Evolutionary conservation across 2,888 invertebrate species (phyloP).

Genomic region (Sarcophaga caerulescens): DNA sequence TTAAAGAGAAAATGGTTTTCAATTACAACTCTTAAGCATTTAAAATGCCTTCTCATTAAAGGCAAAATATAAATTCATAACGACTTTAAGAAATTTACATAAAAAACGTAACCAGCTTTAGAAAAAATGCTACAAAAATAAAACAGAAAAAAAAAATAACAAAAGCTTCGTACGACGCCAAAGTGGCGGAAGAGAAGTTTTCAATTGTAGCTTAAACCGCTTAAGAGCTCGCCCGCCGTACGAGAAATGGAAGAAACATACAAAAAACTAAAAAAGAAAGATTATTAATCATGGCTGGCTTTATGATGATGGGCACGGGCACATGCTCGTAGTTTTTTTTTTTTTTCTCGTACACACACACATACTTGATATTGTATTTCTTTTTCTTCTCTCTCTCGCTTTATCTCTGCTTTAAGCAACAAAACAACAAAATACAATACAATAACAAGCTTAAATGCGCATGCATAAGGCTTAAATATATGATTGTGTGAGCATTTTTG

Average conservation of each 20-base stretch:
- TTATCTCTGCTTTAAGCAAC: not conserved
- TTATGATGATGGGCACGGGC: conserved; percentile 59
- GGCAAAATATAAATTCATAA: not conserved
- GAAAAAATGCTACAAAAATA: not conserved
- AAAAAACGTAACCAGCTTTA: conserved; percentile 52
- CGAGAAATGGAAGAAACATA: conserved; percentile 46
- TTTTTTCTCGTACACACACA: conserved; percentile 41
- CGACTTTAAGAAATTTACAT: conserved; percentile 37
- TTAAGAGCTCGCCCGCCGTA: conserved; percentile 21
- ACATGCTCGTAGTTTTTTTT: conserved; percentile 50
- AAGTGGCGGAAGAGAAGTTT: conserved; percentile 37
- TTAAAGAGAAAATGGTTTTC: too few species aligned
- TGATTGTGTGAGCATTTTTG: conserved; percentile 10
- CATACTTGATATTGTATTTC: conserved; percentile 18
- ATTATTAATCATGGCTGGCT: conserved; percentile 35
- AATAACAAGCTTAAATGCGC: conserved; percentile 34
- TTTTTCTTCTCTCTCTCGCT: conserved; percentile 20
- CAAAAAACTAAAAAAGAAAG: not conserved
- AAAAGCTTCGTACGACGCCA: conserved; percentile 4
- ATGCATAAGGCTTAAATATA: conserved; percentile 1
- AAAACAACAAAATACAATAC: conserved; percentile 26
- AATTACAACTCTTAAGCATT: too few species aligned
- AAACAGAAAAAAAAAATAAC: not conserved
- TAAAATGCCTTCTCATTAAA: too few species aligned
- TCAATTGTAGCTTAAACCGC: not conserved